Evolutionary conservation across 2,797 vertebrate genomes (phyloP).

Genomic region (Knipowitschia caucasica): DNA sequence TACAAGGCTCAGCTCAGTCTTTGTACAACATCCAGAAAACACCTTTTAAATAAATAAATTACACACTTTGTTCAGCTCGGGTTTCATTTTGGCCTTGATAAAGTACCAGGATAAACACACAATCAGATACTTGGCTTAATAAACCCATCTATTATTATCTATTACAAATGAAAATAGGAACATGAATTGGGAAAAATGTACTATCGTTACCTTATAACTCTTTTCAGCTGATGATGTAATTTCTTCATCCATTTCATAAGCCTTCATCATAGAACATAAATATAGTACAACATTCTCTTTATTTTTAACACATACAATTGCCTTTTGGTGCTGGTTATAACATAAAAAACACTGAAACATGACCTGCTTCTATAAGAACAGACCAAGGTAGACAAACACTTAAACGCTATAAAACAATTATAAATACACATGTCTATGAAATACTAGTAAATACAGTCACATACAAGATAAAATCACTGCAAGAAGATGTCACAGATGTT

Average conservation of each 20-base stretch:
- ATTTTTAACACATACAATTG: slow-evolving; percentile 5
- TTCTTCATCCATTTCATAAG: not conserved
- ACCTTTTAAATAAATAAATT: slow-evolving; percentile 23
- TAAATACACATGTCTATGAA: slow-evolving; percentile 66
- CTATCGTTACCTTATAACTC: not conserved
- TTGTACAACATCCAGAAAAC: slow-evolving; percentile 7
- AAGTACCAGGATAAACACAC: slow-evolving; percentile 30
- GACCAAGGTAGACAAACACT: slow-evolving; percentile 42
- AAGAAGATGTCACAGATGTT: slow-evolving; percentile 22
- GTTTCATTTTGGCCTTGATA: slow-evolving; percentile 58
- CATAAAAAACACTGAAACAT: slow-evolving; percentile 19
- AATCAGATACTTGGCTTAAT: not conserved
- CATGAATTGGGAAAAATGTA: no score
- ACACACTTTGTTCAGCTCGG: slow-evolving; percentile 23
- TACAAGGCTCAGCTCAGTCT: slow-evolving; percentile 10
- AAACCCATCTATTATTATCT: no score
- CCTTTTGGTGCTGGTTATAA: slow-evolving; percentile 12
- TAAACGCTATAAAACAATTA: slow-evolving; percentile 37
- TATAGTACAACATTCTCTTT: not conserved
- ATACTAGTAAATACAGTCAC: slow-evolving; percentile 65
- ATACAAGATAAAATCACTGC: slow-evolving; percentile 45
- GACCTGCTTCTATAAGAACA: slow-evolving; percentile 27
- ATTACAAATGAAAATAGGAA: no score
- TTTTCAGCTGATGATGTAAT: not conserved
- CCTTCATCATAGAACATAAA: not conserved